Conservation (phyloP, 2,113 vertebrate genomes). For the Lepisosteus osseus region DNA sequence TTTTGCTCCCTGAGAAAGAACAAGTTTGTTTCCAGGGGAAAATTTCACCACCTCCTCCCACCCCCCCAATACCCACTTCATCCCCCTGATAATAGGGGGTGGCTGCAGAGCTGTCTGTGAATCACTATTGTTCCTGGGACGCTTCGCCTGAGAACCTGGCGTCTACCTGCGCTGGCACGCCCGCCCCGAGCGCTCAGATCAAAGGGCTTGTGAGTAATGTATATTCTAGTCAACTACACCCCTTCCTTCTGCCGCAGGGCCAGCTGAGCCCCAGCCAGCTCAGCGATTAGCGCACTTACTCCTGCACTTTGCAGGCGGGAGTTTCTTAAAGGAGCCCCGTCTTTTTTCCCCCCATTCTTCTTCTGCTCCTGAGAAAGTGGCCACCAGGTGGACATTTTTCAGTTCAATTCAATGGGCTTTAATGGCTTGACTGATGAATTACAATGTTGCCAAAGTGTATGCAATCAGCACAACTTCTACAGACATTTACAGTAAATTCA, state of each 20-base stretch:
- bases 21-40: background rate
- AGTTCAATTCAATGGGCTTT: too few relatives aligned
- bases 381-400: too few relatives aligned
- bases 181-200: conserved; percentile 50
- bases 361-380: too few relatives aligned
- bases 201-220: conserved; percentile 62
- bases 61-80: too few relatives aligned
- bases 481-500: too few relatives aligned
- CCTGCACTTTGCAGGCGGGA: background rate
- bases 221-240: conserved; percentile 56
- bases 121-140: conserved; percentile 46
- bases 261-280: conserved; percentile 39
- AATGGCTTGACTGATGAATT: too few relatives aligned
- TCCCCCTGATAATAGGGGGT: too few relatives aligned
- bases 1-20: background rate
- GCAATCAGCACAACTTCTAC: too few relatives aligned
- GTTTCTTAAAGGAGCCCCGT: conserved; percentile 12
- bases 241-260: conserved; percentile 45
- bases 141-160: conserved; percentile 39
- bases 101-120: conserved; percentile 27
- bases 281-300: conserved; percentile 2
- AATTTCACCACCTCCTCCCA: background rate
- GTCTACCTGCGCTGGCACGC: conserved; percentile 60
- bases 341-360: background rate
- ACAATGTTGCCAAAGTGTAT: too few relatives aligned